Evolutionary conservation across 2,888 invertebrate species (phyloP).

Genomic region (Acleris cristana): DNA sequence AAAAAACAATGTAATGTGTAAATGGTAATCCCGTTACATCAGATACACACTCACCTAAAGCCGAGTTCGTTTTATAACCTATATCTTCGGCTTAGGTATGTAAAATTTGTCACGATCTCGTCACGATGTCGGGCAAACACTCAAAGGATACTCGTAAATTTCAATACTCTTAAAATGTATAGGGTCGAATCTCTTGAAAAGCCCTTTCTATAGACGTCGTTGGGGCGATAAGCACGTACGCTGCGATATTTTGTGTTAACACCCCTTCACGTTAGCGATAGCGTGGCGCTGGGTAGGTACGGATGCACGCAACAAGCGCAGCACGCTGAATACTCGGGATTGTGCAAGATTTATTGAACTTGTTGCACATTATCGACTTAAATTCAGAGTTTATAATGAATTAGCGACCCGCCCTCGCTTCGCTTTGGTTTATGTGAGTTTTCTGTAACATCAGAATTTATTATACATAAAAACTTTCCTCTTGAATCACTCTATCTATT

Average conservation of each 20-base stretch:
- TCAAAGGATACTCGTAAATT: conserved; percentile 68
- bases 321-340: too few relatives aligned
- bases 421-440: too few relatives aligned
- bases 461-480: too few relatives aligned
- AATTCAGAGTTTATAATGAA: too few relatives aligned
- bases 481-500: too few relatives aligned
- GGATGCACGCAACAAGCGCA: conserved; percentile 44
- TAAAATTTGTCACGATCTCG: conserved; percentile 51
- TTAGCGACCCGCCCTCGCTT: too few relatives aligned
- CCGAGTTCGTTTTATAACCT: conserved; percentile 40
- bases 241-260: conserved; percentile 60
- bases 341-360: conserved; percentile 9
- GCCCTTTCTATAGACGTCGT: conserved; percentile 61
- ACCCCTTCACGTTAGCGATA: conserved; percentile 56
- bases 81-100: conserved; percentile 39
- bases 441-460: too few relatives aligned
- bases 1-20: too few relatives aligned
- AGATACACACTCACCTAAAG: conserved; percentile 12
- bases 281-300: conserved; percentile 58
- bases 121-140: conserved; percentile 52
- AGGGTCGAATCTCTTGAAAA: conserved; percentile 65
- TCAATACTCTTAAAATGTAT: conserved; percentile 68
- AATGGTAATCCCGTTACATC: conserved; percentile 12
- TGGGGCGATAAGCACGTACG: conserved; percentile 68
- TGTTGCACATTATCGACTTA: conserved; percentile 10